phyloP scores from a whole-genome alignment of 2,797 vertebrate genomes.

The Mormyrus proboscirostris region DNA sequence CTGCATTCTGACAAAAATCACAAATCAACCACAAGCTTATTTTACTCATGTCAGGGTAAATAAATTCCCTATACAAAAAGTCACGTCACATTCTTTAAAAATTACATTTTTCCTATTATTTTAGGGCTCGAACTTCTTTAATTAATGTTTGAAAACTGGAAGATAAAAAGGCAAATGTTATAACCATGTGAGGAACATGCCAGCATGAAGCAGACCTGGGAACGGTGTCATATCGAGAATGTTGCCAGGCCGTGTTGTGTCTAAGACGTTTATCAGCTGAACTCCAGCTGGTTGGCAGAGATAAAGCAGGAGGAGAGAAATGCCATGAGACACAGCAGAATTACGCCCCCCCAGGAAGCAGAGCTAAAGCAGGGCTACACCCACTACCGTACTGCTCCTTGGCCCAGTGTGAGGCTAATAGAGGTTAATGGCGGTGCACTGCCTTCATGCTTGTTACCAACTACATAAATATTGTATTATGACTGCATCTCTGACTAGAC shows the following conservation, averaged over 20 bases:
- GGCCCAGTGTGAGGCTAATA: not conserved
- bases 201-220: not conserved
- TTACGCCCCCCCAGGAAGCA: not conserved
- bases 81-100: not conserved
- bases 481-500: not conserved
- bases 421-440: not conserved
- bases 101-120: not conserved
- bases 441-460: not conserved
- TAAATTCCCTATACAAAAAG: not conserved
- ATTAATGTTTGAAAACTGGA: not conserved
- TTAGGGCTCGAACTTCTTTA: not conserved
- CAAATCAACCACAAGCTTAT: not conserved
- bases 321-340: not conserved
- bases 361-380: not conserved
- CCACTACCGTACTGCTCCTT: not conserved
- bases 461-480: not conserved
- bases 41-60: not conserved
- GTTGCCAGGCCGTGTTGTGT: not conserved
- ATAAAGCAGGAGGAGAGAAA: not conserved
- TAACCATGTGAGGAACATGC: not conserved
- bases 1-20: not conserved
- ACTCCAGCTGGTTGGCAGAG: not conserved
- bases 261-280: not conserved
- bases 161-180: not conserved
- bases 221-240: not conserved